Conservation (phyloP, 2,888 invertebrate species). For the Ptychoptera albimana region DNA sequence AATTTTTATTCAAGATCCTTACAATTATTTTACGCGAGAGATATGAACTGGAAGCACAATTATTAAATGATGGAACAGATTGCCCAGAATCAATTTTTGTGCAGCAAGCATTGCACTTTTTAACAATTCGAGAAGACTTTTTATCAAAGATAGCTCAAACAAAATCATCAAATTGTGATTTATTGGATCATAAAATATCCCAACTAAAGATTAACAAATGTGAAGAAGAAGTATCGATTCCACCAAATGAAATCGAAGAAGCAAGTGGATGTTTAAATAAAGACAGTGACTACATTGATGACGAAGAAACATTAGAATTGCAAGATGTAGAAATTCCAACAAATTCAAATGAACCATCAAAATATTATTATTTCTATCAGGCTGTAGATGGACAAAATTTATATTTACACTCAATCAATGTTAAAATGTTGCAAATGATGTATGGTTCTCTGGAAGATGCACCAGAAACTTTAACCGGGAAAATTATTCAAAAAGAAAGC, state of each 20-base stretch:
- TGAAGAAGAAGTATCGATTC: background rate
- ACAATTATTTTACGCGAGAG: slow-evolving; percentile 61
- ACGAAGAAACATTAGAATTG: slow-evolving; percentile 4
- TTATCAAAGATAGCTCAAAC: background rate
- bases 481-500: slow-evolving; percentile 74
- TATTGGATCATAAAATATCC: background rate
- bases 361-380: slow-evolving; percentile 32
- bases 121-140: slow-evolving; percentile 35
- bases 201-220: background rate
- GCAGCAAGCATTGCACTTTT: slow-evolving; percentile 61
- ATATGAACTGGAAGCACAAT: slow-evolving; percentile 43
- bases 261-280: slow-evolving; percentile 15
- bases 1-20: slow-evolving; percentile 34
- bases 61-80: slow-evolving; percentile 46
- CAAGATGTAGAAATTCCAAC: background rate
- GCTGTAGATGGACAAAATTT: slow-evolving; percentile 85
- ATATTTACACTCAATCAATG: slow-evolving; percentile 80
- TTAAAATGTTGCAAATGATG: slow-evolving; percentile 71
- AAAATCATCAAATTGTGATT: background rate
- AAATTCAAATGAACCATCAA: slow-evolving; percentile 16
- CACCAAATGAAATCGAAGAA: slow-evolving; percentile 4
- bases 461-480: slow-evolving; percentile 56
- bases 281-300: slow-evolving; percentile 33
- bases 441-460: slow-evolving; percentile 69
- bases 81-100: slow-evolving; percentile 75